Evolutionary conservation across 2,797 vertebrate species (phyloP), one percentile per base, ranked within the genome.

Genomic region (Stomatorhinus walkeri): DNA sequence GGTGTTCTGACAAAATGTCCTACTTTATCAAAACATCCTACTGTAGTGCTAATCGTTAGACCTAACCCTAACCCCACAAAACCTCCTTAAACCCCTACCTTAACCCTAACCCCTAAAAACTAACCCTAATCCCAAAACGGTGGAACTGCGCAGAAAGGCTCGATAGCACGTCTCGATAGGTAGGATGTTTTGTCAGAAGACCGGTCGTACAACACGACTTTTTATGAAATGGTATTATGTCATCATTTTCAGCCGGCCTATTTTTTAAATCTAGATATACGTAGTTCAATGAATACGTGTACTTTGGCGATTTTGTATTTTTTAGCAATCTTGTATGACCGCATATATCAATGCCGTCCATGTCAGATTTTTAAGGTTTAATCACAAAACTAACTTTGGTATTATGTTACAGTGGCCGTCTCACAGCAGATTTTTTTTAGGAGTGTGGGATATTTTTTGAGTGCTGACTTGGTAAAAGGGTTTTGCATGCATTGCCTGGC

Each of bases 381-480:
- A 51, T 28, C 16, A 49, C 28, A 32, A 85, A 52, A 49, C n/a
- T 24, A 43, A 22, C 81, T 85, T 48, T 14, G 19, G 24, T 51
- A 24, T 51, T 14, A 46, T 89, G 48, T 79, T 46, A 22, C 85
- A 43, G 32, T 79, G 10, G 61, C 32, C 36, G 46, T 36, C 9
- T 54, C 32, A 61, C 24, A 4, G 59, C 59, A 86, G 52, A 64
- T 3, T 2, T 72, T 72, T 64, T 68, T 10, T 72, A 86, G 28
- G 40, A 40, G 59, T 19, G 28, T 87, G 48, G 36, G 28, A 51
- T 85, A 48, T 49, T 52, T 87, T 87, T 28, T 84, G 14, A 51
- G 88, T 85, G 40, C 81, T 72, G 85, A 87, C 85, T 72, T 87
- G 59, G 61, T 87, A 79, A 49, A 85, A 40, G 61, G 10, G 85